Percentiles rank a stretch among this genome's conserved stretches.
phyloP scores from a whole-genome alignment of 2,113 vertebrate genomes.

The Pluvianellus socialis region DNA sequence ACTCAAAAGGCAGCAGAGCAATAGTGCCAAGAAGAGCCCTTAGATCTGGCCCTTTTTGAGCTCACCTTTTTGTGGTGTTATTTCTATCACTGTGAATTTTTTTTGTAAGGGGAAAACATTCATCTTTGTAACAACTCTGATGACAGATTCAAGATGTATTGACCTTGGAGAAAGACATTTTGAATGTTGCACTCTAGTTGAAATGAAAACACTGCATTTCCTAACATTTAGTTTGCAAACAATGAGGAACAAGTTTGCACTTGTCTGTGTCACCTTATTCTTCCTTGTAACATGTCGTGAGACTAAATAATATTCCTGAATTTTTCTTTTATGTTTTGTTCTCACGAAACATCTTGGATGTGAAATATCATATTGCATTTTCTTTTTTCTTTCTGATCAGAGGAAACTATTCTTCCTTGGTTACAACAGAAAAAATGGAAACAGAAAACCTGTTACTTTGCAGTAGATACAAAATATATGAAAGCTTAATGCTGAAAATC shows the following conservation, averaged over 20 bases:
- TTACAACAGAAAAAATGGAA: neutral
- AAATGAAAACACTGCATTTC: neutral
- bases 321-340: neutral
- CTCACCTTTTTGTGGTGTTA: neutral
- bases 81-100: neutral
- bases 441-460: neutral
- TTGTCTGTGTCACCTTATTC: neutral
- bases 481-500: neutral
- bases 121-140: constrained; percentile 10
- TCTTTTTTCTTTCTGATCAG: neutral
- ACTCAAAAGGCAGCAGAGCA: neutral
- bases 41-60: neutral
- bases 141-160: constrained; percentile 20
- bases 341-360: neutral
- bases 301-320: neutral
- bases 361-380: neutral
- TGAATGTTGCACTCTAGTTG: neutral
- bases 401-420: neutral
- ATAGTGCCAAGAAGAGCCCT: neutral
- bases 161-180: constrained; percentile 16
- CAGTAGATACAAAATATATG: neutral
- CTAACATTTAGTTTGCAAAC: neutral
- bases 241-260: neutral
- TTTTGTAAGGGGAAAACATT: constrained; percentile 21
- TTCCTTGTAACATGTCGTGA: neutral